Percentiles rank a stretch among this genome's conserved stretches.
Conservation (phyloP, 2,113 vertebrate genomes). For the Ictalurus punctatus region DNA sequence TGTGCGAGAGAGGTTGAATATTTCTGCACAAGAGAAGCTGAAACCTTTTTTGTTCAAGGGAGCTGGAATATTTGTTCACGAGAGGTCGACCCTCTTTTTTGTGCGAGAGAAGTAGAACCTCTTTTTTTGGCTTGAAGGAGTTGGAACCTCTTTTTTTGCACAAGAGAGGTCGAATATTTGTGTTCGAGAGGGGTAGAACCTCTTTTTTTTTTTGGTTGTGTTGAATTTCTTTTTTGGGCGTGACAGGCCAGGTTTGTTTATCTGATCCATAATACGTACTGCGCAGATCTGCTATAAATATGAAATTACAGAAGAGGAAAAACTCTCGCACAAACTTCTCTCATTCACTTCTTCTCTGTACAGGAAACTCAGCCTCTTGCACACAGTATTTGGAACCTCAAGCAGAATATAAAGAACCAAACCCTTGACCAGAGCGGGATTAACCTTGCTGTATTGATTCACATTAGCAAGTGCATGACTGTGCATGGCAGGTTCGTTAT, state of each 20-base stretch:
- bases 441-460: background rate
- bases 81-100: too few species aligned
- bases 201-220: background rate
- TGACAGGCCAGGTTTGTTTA: background rate
- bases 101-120: background rate
- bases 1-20: too few species aligned
- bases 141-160: too few species aligned
- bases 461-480: background rate
- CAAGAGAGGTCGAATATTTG: background rate
- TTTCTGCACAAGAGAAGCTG: background rate
- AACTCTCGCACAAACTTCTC: background rate
- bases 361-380: background rate
- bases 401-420: background rate
- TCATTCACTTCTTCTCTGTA: background rate
- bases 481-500: background rate
- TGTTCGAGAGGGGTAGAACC: background rate
- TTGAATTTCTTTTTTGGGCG: background rate
- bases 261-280: background rate
- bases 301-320: background rate
- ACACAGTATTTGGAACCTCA: background rate
- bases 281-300: background rate
- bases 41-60: too few species aligned
- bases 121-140: background rate
- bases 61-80: background rate
- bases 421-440: background rate